Evolutionary conservation across 2,113 vertebrate genomes (phyloP).

Genomic region (Parus major): DNA sequence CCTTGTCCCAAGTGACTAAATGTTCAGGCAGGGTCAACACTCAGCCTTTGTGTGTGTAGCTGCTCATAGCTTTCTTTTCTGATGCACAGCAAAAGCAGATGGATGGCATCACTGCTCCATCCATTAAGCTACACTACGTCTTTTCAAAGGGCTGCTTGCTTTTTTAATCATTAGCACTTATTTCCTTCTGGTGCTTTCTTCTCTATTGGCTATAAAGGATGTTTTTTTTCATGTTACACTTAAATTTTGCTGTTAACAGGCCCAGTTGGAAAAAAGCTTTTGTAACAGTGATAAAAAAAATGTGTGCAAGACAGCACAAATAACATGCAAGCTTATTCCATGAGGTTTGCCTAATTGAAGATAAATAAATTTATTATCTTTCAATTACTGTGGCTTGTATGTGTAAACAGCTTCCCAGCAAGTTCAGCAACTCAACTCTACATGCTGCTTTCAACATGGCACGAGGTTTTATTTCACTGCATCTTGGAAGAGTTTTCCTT

Average conservation of each 20-base stretch:
- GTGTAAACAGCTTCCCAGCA: neutral
- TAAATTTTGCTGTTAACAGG: neutral
- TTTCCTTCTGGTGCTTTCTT: neutral
- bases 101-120: neutral
- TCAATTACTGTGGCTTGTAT: neutral
- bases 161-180: neutral
- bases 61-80: neutral
- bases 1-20: neutral
- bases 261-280: neutral
- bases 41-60: neutral
- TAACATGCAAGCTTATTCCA: neutral
- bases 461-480: neutral
- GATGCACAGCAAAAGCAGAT: neutral
- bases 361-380: slow-evolving; percentile 33
- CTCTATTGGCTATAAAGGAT: neutral
- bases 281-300: neutral
- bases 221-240: neutral
- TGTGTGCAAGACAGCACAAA: neutral
- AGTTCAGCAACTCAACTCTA: neutral
- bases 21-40: neutral
- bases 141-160: neutral
- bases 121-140: neutral
- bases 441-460: neutral
- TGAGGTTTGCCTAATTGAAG: neutral
- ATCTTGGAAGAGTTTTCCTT: neutral